Conservation (phyloP, 1,140 invertebrate genomes). For the Achatina immaculata region DNA sequence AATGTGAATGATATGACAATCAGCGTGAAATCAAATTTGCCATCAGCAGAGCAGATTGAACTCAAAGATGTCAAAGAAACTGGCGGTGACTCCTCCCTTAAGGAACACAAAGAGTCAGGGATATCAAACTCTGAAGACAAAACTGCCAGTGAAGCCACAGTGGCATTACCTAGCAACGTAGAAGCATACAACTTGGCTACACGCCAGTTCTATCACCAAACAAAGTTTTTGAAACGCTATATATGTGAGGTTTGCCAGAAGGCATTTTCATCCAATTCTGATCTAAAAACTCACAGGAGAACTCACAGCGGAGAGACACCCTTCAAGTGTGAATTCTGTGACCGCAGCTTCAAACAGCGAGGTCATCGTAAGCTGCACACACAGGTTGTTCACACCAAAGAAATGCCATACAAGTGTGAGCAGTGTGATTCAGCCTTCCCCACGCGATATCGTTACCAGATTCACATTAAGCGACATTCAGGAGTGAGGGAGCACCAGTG, state of each 20-base stretch:
- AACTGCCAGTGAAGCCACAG: neutral
- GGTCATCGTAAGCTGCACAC: constrained; percentile 48
- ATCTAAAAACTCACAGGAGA: constrained; percentile 43
- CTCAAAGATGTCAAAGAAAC: neutral
- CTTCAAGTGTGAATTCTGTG: constrained; percentile 47
- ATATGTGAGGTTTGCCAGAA: constrained; percentile 42
- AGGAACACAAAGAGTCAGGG: neutral
- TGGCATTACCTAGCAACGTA: constrained; percentile 27
- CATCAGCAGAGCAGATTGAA: neutral
- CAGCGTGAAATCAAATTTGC: neutral
- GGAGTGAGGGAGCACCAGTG: constrained; percentile 41
- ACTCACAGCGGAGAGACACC: constrained; percentile 48
- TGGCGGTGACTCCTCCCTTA: neutral
- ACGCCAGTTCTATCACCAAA: constrained; percentile 31
- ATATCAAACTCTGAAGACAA: neutral
- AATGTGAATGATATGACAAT: neutral
- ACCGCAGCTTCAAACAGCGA: constrained; percentile 44
- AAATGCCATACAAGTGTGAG: constrained; percentile 44
- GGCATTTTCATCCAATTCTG: constrained; percentile 43
- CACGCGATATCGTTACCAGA: constrained; percentile 44
- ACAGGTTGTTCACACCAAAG: constrained; percentile 44
- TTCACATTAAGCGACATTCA: constrained; percentile 41
- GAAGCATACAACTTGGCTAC: constrained; percentile 40
- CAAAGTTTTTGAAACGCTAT: constrained; percentile 38
- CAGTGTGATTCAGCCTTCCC: constrained; percentile 40